A percentile compares a stretch with the other conserved stretches of the same genome.
These are phyloP conservation scores for Ameiurus melas DNA, from an alignment of 2,113 vertebrate genomes.

Conservation along the genomic window DNA sequence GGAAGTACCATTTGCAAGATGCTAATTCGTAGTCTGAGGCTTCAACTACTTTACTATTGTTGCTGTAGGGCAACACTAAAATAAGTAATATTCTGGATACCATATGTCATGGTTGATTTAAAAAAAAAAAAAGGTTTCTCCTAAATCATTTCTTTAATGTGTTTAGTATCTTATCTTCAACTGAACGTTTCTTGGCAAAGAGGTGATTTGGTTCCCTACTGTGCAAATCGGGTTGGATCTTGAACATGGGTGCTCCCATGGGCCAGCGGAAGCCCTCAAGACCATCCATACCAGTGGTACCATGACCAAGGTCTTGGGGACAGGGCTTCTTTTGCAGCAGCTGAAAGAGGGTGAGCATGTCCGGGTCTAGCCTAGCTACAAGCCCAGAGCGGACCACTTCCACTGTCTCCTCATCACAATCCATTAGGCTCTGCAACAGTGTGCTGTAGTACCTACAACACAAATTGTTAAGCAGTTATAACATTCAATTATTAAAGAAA, in stretches of 20 bases:
- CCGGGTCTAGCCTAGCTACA: conserved; percentile 84
- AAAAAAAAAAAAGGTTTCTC: background rate
- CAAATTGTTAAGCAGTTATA: background rate
- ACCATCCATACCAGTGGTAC: conserved; percentile 64
- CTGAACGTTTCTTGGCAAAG: conserved; percentile 78
- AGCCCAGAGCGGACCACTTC: conserved; percentile 80
- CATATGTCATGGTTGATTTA: background rate
- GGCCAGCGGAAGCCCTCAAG: conserved; percentile 72
- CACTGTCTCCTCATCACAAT: conserved; percentile 87
- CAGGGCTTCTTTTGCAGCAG: conserved; percentile 89
- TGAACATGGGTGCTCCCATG: conserved; percentile 71
- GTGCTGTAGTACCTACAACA: conserved; percentile 88
- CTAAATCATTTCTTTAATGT: conserved; percentile 3
- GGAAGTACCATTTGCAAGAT: background rate
- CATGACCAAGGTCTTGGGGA: conserved; percentile 60
- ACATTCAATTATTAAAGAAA: background rate
- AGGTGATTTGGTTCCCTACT: conserved; percentile 71
- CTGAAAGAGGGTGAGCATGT: conserved; percentile 89
- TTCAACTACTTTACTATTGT: background rate
- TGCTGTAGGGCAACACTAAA: background rate
- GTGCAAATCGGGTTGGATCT: conserved; percentile 70
- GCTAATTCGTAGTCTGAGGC: background rate
- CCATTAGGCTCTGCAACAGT: conserved; percentile 83
- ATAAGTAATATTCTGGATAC: background rate
- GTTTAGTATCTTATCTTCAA: conserved; percentile 53